These are phyloP conservation scores for Heterochromis multidens DNA, from an alignment of 2,113 vertebrate species.

Conservation along the genomic window DNA sequence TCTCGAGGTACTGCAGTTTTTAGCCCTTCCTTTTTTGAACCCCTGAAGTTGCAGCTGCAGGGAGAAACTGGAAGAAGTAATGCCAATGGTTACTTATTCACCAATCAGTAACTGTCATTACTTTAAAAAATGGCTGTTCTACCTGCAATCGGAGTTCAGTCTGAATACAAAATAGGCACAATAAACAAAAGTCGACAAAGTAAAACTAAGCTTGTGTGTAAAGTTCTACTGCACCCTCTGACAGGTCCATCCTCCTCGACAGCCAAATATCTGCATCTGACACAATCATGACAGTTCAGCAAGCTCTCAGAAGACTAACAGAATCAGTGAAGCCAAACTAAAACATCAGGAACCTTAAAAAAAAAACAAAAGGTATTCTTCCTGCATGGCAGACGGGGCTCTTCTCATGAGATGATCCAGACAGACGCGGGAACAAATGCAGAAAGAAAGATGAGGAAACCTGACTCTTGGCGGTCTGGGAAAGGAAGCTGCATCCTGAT, in stretches of 20 bases:
- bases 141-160: background rate
- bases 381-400: background rate
- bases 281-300: conserved; percentile 8
- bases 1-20: background rate
- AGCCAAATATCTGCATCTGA: conserved; percentile 18
- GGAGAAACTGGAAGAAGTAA: background rate
- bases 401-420: conserved; percentile 4
- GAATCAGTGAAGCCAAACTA: background rate
- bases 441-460: background rate
- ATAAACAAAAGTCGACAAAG: background rate
- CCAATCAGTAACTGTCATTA: background rate
- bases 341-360: background rate
- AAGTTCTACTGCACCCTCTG: background rate
- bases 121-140: background rate
- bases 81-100: background rate
- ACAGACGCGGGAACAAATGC: background rate
- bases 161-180: background rate
- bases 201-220: background rate
- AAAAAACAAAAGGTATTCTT: background rate
- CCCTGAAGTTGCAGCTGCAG: background rate
- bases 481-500: conserved; percentile 44
- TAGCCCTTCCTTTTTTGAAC: background rate
- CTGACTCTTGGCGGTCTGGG: conserved; percentile 9
- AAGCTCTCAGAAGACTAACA: background rate
- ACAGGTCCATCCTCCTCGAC: background rate